Base-by-base conservation (phyloP, 2,888 invertebrate genomes). In the Lithophane socia region DNA sequence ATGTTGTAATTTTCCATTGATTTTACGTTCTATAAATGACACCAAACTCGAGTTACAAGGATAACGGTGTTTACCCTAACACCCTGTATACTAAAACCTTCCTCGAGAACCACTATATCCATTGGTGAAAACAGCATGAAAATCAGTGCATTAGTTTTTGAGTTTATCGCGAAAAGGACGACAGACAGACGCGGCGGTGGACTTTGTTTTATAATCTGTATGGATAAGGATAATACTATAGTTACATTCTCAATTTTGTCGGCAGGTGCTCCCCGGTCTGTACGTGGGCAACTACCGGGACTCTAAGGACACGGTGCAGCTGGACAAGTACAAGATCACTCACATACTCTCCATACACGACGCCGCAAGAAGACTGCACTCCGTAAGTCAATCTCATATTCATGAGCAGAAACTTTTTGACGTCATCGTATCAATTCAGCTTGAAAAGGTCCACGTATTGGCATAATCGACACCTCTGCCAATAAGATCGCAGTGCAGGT, bases 311-410 rank as follows among this genome's bases (percentile, higher is more conserved):
- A 97, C 98, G 60, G 97, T 98, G 87, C 99, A 99, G 95, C 97
- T 99, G 89, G 98, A 98, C 89, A 98, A 98, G 91, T 98, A 98
- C 97, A 98, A 98, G 93, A 99, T 99, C 88, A 99, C 99, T 42
- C 99, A 99, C 95, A 99, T 99, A 89, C 97, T 99, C 84, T 98
- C 99, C 85, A 99, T 99, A 93, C 99, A 99, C 97, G 99, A 99
- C 96, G 98, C 99, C 84, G 99, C 99, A 24, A 97, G 98, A 89
- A 98, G 98, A 94, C 96, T 99, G 86, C 98, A 99, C 92, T 98
- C 98, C 83, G 99, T 99, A 97, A 97, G 98, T 97, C 44, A 3
- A n/a, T 37, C 12, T 8, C 18, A 10, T 21, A 16, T 24, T 42
- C 5, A 18, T 79, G 13, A 52, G 16, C 10, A 16, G 21, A 60